phyloP scores from a whole-genome alignment of 2,113 vertebrate species.

The Shinisaurus crocodilurus region DNA sequence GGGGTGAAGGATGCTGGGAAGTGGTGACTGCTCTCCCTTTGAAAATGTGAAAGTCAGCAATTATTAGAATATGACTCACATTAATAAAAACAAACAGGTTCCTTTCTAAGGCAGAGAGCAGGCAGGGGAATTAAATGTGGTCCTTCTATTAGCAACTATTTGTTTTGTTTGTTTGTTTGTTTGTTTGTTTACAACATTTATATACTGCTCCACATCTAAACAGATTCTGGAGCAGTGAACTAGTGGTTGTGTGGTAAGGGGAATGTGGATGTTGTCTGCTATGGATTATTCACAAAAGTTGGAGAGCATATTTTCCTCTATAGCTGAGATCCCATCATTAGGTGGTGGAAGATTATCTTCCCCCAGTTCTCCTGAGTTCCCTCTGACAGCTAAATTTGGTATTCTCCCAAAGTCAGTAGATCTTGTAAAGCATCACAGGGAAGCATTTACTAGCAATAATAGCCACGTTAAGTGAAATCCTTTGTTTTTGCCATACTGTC shows the following conservation, averaged over 20 bases:
- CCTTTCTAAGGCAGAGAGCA: background rate
- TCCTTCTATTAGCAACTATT: background rate
- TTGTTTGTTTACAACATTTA: no score
- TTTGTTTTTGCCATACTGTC: background rate
- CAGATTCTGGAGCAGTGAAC: no score
- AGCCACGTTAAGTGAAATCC: background rate
- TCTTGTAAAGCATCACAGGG: background rate
- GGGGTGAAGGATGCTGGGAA: background rate
- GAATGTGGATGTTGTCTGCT: no score
- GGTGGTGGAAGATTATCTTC: background rate
- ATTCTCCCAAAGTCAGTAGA: background rate
- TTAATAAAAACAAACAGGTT: background rate
- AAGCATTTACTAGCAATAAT: conserved; percentile 14
- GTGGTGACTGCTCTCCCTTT: background rate
- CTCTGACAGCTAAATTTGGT: background rate
- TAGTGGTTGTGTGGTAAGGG: no score
- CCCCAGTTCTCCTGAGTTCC: no score
- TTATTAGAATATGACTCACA: background rate
- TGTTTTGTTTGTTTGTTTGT: no score
- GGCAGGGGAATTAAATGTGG: background rate
- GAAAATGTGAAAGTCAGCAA: no score
- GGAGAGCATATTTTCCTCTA: background rate
- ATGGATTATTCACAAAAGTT: no score
- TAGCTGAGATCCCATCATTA: background rate
- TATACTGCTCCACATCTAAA: no score